Percentiles rank a stretch among this genome's conserved stretches.
Conservation (phyloP, 2,797 vertebrate genomes). For the Phrynocephalus forsythii region DNA sequence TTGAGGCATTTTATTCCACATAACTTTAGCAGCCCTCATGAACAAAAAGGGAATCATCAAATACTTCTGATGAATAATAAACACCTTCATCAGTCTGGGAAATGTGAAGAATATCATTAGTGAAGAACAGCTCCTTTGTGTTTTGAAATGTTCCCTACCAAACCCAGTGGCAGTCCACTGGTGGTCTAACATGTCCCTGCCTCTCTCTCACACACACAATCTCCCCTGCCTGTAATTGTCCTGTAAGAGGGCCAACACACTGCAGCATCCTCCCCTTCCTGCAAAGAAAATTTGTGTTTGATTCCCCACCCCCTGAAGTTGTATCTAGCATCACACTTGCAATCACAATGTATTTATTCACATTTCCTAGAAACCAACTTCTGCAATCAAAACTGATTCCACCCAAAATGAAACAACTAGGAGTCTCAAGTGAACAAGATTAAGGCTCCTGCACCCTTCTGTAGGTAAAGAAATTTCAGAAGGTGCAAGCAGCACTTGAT, state of each 20-base stretch:
- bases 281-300: too few species aligned
- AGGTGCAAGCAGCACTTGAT: not conserved
- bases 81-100: too few species aligned
- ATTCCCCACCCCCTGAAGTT: too few species aligned
- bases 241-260: not conserved
- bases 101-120: too few species aligned
- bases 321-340: not conserved
- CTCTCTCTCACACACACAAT: too few species aligned
- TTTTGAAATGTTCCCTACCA: not conserved
- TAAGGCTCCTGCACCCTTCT: not conserved
- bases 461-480: not conserved
- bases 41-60: too few species aligned
- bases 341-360: not conserved
- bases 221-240: not conserved
- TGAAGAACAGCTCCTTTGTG: not conserved
- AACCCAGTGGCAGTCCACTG: not conserved
- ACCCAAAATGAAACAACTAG: not conserved
- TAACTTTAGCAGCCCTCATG: too few species aligned
- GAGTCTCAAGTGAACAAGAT: not conserved
- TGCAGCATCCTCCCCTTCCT: not conserved
- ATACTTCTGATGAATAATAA: too few species aligned
- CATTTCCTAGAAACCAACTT: not conserved
- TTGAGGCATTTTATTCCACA: too few species aligned
- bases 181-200: not conserved
- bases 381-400: conserved; percentile 19